Evolutionary conservation across 2,888 invertebrate genomes (phyloP).

Genomic region (Parochlus steinenii): DNA sequence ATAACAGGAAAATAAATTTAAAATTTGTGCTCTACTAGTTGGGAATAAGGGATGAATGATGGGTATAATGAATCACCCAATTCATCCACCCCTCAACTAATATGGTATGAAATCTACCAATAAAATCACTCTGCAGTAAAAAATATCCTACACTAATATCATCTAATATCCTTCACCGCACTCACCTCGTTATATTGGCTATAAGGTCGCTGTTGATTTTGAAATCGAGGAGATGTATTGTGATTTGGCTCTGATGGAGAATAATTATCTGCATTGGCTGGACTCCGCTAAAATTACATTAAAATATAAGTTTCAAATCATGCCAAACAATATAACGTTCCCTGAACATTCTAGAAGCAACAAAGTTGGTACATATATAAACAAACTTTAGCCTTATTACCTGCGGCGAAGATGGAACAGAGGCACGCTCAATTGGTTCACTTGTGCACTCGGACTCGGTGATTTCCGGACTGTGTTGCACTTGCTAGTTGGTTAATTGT

Average conservation of each 20-base stretch:
- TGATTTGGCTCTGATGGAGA: slow-evolving; percentile 24
- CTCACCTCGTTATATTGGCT: slow-evolving; percentile 26
- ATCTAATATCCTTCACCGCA: not conserved
- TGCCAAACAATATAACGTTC: not conserved
- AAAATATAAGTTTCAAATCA: slow-evolving; percentile 5
- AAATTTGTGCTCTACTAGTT: too few relatives aligned
- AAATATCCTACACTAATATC: not conserved
- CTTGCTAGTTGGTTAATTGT: too few relatives aligned
- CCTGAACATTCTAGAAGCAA: not conserved
- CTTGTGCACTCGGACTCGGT: slow-evolving; percentile 23
- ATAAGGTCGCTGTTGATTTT: slow-evolving; percentile 27
- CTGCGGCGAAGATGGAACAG: slow-evolving; percentile 26
- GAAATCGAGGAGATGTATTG: slow-evolving; percentile 24
- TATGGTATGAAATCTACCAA: too few relatives aligned
- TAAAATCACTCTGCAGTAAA: not conserved
- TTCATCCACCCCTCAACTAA: too few relatives aligned
- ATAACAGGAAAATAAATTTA: too few relatives aligned
- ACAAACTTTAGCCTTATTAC: slow-evolving; percentile 19
- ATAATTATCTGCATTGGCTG: slow-evolving; percentile 18
- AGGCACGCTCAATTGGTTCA: slow-evolving; percentile 21
- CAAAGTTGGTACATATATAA: slow-evolving; percentile 1
- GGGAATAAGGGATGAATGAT: too few relatives aligned
- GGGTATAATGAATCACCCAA: too few relatives aligned
- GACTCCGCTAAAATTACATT: slow-evolving; percentile 18
- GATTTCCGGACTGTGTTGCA: slow-evolving; percentile 30